phyloP scores from a whole-genome alignment of 2,888 invertebrate genomes.

The Caenorhabditis imperialis region DNA sequence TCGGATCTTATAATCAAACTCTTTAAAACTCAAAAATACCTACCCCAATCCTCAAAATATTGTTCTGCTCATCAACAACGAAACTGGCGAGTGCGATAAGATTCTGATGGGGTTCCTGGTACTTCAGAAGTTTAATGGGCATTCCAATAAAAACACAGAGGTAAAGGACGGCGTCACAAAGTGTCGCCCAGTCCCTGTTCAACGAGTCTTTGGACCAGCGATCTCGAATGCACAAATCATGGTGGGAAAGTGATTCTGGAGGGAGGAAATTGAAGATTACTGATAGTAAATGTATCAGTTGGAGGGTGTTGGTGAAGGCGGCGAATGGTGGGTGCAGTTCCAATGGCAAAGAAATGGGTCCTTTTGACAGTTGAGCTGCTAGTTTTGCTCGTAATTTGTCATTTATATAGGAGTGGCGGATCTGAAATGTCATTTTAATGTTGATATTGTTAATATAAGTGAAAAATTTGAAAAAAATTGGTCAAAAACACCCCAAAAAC shows the following conservation, averaged over 20 bases:
- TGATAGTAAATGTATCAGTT: constrained; percentile 54
- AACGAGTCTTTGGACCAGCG: constrained; percentile 41
- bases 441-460: too few relatives aligned
- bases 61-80: constrained; percentile 19
- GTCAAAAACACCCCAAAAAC: too few relatives aligned
- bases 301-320: constrained; percentile 54
- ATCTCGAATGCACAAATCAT: constrained; percentile 45
- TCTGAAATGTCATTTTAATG: constrained; percentile 22
- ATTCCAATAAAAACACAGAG: constrained; percentile 49
- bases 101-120: constrained; percentile 41
- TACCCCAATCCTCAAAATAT: constrained; percentile 33
- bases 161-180: constrained; percentile 46
- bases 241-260: constrained; percentile 41
- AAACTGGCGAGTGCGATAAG: constrained; percentile 29
- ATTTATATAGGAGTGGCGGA: constrained; percentile 44
- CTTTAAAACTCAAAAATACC: too few relatives aligned
- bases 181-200: constrained; percentile 38
- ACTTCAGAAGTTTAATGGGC: constrained; percentile 18
- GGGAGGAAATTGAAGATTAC: constrained; percentile 57
- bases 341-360: constrained; percentile 46
- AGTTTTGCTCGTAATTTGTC: constrained; percentile 38
- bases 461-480: too few relatives aligned
- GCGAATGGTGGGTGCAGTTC: constrained; percentile 57
- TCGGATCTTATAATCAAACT: too few relatives aligned
- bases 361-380: constrained; percentile 20